Percentiles rank a stretch among this genome's conserved stretches.
These are phyloP conservation scores for Parapristionchus giblindavisi DNA, from an alignment of 2,888 invertebrate genomes.

Conservation along the genomic window DNA sequence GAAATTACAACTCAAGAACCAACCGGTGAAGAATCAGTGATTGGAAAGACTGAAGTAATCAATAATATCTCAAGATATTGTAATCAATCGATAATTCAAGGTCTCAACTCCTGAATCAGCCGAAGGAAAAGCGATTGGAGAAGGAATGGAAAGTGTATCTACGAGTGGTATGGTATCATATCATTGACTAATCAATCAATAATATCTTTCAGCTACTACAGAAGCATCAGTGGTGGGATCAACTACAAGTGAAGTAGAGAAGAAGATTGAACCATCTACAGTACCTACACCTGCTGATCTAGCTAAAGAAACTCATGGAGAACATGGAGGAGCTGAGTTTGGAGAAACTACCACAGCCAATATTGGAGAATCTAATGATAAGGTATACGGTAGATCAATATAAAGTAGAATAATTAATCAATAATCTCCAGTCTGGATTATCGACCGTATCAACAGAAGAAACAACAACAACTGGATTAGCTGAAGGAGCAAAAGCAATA, in stretches of 20 bases:
- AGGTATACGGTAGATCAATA: not conserved
- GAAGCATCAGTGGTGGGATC: not conserved
- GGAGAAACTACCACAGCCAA: not conserved
- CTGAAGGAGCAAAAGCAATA: constrained; percentile 29
- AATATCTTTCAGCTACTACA: too few species aligned
- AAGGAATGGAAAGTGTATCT: not conserved
- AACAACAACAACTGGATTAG: constrained; percentile 27
- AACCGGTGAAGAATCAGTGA: not conserved
- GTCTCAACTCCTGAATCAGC: not conserved
- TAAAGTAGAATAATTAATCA: not conserved
- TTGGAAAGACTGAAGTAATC: not conserved
- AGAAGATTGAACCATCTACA: not conserved
- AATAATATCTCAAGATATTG: too few species aligned
- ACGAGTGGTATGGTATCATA: too few species aligned
- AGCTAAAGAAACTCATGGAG: not conserved
- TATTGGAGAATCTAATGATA: not conserved
- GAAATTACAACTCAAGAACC: constrained; percentile 11
- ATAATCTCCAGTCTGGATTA: not conserved
- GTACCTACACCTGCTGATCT: constrained; percentile 29
- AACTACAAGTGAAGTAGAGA: not conserved
- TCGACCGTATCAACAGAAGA: constrained; percentile 36
- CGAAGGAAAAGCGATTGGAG: constrained; percentile 22
- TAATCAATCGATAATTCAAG: not conserved
- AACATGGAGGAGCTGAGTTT: constrained; percentile 28
- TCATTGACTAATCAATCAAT: not conserved